phyloP scores from a whole-genome alignment of 1,140 invertebrate genomes.

The Teleogryllus occipitalis region DNA sequence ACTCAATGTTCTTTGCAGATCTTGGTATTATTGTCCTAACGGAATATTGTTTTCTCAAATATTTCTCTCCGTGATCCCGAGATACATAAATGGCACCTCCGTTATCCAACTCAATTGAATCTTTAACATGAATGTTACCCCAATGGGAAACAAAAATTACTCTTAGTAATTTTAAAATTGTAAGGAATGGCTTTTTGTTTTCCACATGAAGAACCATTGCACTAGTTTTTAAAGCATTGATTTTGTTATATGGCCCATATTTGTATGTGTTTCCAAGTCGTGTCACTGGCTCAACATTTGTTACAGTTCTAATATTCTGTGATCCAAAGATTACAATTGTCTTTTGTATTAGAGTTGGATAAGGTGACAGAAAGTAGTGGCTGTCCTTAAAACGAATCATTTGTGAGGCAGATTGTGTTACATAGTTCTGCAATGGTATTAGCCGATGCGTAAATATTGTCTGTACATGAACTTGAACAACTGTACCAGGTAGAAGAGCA shows the following conservation, averaged over 20 bases:
- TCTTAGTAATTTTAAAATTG: neutral
- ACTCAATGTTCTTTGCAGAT: neutral
- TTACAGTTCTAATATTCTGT: neutral
- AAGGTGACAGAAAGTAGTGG: neutral
- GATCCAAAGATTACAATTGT: neutral
- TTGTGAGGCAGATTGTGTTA: neutral
- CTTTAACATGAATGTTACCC: neutral
- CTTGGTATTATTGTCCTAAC: neutral
- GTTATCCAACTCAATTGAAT: neutral
- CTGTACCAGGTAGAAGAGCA: neutral
- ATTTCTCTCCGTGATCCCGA: neutral
- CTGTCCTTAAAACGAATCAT: neutral
- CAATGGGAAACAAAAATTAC: neutral
- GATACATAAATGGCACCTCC: neutral
- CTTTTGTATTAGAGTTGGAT: neutral
- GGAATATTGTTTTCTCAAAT: neutral
- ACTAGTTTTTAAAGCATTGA: neutral
- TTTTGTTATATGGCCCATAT: neutral
- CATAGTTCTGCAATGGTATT: neutral
- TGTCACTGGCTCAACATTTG: neutral
- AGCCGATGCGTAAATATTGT: neutral
- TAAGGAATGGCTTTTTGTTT: neutral
- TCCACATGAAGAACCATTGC: neutral
- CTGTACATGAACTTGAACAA: neutral
- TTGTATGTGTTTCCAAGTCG: neutral